phyloP scores from a whole-genome alignment of 2,113 vertebrate genomes.

The Glareola pratincola region DNA sequence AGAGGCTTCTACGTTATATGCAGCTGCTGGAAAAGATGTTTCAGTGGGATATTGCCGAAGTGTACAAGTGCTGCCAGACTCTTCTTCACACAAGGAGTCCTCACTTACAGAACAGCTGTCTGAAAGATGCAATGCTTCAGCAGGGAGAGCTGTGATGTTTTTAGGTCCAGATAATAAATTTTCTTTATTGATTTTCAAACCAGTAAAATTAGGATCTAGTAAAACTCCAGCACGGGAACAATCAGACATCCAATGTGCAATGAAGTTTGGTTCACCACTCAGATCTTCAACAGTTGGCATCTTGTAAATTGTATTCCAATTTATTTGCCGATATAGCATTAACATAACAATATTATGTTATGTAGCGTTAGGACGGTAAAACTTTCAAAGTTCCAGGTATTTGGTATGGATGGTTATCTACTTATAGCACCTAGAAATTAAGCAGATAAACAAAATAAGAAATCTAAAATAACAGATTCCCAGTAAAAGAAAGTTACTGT shows the following conservation, averaged over 20 bases:
- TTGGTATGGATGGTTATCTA: not conserved
- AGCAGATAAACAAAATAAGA: conserved; percentile 7
- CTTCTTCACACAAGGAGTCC: conserved; percentile 68
- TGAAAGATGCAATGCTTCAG: conserved; percentile 70
- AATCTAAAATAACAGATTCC: not conserved
- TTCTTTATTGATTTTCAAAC: conserved; percentile 60
- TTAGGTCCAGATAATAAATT: conserved; percentile 4
- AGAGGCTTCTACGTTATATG: not conserved
- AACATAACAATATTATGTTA: not conserved
- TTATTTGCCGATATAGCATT: not conserved
- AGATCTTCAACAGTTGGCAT: conserved; percentile 83
- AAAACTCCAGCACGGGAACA: conserved; percentile 85
- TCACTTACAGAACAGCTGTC: conserved; percentile 76
- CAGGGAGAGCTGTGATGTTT: conserved; percentile 67
- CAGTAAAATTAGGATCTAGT: conserved; percentile 70
- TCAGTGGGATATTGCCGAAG: conserved; percentile 1
- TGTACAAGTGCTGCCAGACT: not conserved
- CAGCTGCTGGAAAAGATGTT: not conserved
- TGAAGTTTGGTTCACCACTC: conserved; percentile 73
- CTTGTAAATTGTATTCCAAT: conserved; percentile 46
- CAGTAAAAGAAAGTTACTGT: not conserved
- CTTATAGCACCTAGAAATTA: conserved; percentile 53
- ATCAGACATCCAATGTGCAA: conserved; percentile 79
- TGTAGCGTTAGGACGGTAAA: not conserved
- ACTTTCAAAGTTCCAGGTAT: not conserved